Conservation (phyloP, 1,140 invertebrate genomes). For the Plutomurus gul region DNA sequence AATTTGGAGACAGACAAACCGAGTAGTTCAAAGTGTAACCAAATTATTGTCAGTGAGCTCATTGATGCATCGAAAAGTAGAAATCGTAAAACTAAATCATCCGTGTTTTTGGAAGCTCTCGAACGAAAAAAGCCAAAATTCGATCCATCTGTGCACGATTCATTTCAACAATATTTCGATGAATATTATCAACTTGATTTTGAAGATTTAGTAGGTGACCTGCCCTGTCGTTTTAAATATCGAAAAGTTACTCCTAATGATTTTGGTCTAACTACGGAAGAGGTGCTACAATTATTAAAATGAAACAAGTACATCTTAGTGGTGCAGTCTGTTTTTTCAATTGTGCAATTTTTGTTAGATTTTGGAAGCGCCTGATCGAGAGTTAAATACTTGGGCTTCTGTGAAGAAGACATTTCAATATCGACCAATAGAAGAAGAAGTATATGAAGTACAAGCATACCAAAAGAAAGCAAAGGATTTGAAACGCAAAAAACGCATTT, state of each 20-base stretch:
- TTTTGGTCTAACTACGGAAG: conserved; percentile 88
- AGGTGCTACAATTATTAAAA: conserved; percentile 64
- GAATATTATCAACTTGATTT: conserved; percentile 93
- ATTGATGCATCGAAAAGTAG: conserved; percentile 61
- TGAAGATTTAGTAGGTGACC: conserved; percentile 90
- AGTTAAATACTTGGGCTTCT: conserved; percentile 93
- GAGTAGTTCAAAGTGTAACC: neutral
- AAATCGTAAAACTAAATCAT: conserved; percentile 62
- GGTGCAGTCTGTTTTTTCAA: neutral
- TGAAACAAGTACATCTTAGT: neutral
- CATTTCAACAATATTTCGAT: conserved; percentile 86
- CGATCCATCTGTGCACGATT: conserved; percentile 73
- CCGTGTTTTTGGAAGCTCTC: conserved; percentile 64
- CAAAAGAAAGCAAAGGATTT: conserved; percentile 73
- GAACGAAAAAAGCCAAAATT: conserved; percentile 72
- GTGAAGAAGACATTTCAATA: conserved; percentile 86
- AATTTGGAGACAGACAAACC: neutral
- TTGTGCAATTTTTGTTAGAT: conserved; percentile 68
- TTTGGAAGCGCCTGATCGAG: conserved; percentile 83
- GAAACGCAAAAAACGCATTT: conserved; percentile 76
- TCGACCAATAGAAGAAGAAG: conserved; percentile 76
- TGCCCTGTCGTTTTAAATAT: conserved; percentile 92
- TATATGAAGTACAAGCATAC: conserved; percentile 77
- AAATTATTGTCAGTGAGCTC: conserved; percentile 58
- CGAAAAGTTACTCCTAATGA: conserved; percentile 84